Evolutionary conservation across 2,888 invertebrate genomes (phyloP), one percentile per base, ranked within the genome.

Genomic region (Masnerella sp.): DNA sequence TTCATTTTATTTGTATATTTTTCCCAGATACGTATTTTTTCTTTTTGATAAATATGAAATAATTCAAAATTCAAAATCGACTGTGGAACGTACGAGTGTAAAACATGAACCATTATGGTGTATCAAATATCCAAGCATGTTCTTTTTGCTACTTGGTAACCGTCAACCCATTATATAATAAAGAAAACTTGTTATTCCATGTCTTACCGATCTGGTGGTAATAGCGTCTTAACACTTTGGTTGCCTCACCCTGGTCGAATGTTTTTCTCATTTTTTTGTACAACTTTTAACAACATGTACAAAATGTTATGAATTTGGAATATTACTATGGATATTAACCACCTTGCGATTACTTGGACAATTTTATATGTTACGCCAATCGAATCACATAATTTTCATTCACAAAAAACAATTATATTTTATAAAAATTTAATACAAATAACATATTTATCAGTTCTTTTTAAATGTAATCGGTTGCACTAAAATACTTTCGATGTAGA

Each of bases 141-240:
- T 34, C 42, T 18, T 58, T 52, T 62, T 45, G 61, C 52, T 62
- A 59, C 51, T 43, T 59, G 38, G 17, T 52, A 56, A 64, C 52
- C 58, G 38, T 51, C 64, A 62, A 62, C 62, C 70, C 62, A 51
- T 62, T 56, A 70, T 64, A 54, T 52, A 56, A 61, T 38, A 70
- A 12, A 73, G 18, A 49, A 64, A 71, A 59, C 58, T 65, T 58
- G 22, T 62, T 67, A 8, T 54, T 59, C 67, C 67, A 62, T 67
- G 61, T 73, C 67, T 73, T 73, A 73, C 73, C 73, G 47, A 54
- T 72, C 42, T 42, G 72, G 20, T 7, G 72, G 61, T 51, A 54
- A 67, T 67, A 54, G 54, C 72, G 28, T 67, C 72, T 58, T 58
- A 71, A 64, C 51, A 47, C 61, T 56, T 72, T 67, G 72, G 67